A percentile compares a stretch with the other conserved stretches of the same genome.
Evolutionary conservation across 2,888 invertebrate species (phyloP).

Genomic region (Nephrotoma appendiculata): DNA sequence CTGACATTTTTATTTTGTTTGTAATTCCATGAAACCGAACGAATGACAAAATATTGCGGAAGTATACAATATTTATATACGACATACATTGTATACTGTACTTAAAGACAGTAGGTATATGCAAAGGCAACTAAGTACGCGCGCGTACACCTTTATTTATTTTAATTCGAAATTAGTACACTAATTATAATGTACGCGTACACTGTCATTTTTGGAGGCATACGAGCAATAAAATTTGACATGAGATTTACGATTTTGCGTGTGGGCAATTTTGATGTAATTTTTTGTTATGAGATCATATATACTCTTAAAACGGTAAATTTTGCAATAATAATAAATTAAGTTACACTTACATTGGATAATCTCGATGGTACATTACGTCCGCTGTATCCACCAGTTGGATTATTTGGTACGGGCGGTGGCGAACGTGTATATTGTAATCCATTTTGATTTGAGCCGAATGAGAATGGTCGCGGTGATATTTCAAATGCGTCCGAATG

Average conservation of each 20-base stretch:
- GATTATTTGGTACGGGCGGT: not conserved
- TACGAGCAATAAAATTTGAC: not conserved
- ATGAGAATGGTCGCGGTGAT: constrained; percentile 29
- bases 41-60: not conserved
- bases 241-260: not conserved
- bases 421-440: not conserved
- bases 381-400: not conserved
- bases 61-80: not conserved
- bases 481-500: constrained; percentile 29
- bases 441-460: not conserved
- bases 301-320: not conserved
- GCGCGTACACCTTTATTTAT: not conserved
- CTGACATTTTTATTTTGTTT: not conserved
- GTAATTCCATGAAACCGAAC: not conserved
- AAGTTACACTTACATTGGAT: not conserved
- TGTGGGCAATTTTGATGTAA: too few relatives aligned
- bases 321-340: not conserved
- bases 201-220: too few relatives aligned
- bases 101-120: not conserved
- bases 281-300: too few relatives aligned
- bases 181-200: not conserved
- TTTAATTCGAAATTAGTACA: not conserved
- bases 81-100: not conserved
- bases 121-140: not conserved
- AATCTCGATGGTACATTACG: not conserved